Conservation (phyloP, 2,113 vertebrate genomes). For the Heterotilapia buettikoferi region DNA sequence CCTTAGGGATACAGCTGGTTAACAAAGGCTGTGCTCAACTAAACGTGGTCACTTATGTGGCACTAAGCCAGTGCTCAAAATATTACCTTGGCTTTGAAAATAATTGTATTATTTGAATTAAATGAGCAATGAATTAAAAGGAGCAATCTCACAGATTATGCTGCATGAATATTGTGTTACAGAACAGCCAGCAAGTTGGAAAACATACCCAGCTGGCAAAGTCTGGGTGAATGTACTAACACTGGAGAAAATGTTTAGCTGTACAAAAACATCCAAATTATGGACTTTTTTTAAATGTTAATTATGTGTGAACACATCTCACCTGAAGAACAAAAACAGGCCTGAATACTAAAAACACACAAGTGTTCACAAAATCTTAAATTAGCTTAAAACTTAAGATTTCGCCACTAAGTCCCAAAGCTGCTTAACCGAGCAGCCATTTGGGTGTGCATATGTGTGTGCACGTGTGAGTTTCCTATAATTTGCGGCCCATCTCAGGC, state of each 20-base stretch:
- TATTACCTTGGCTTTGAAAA: not conserved
- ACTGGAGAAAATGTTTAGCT: not conserved
- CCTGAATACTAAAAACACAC: not conserved
- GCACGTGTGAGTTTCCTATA: conserved; percentile 11
- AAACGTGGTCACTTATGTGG: not conserved
- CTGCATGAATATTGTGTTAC: not conserved
- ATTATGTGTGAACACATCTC: not conserved
- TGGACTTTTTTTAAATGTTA: not conserved
- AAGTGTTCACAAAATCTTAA: not conserved
- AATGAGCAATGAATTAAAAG: not conserved
- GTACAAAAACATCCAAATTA: not conserved
- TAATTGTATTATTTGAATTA: not conserved
- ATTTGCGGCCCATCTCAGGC: conserved; percentile 15
- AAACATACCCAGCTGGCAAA: not conserved
- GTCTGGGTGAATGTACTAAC: not conserved
- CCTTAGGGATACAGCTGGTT: not conserved
- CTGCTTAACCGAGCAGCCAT: not conserved
- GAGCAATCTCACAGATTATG: not conserved
- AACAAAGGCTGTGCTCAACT: not conserved
- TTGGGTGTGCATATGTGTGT: not conserved
- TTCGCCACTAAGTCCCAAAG: not conserved
- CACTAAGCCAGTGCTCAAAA: not conserved
- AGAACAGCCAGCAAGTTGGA: not conserved
- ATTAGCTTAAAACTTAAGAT: not conserved
- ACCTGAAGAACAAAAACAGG: not conserved